Percentiles rank a stretch among this genome's conserved stretches.
phyloP scores from a whole-genome alignment of 92 coral and sea anemone genomes.

The Phymanthus crucifer region DNA sequence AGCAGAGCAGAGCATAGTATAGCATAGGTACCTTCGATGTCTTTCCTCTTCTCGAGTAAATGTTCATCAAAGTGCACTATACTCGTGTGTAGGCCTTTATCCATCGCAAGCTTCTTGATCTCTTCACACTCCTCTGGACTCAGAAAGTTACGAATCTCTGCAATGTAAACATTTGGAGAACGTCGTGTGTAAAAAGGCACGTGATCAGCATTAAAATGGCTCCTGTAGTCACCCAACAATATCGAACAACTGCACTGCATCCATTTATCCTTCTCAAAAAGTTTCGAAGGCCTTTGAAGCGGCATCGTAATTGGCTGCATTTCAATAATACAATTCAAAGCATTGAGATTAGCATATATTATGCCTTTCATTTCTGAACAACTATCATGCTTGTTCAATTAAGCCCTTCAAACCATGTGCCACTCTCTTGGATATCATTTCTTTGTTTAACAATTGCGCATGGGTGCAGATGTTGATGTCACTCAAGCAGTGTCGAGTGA shows the following conservation, averaged over 20 bases:
- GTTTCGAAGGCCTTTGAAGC: not conserved
- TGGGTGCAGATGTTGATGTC: too few species aligned
- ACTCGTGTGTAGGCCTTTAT: conserved; percentile 72
- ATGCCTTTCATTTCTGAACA: too few species aligned
- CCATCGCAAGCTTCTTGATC: conserved; percentile 68
- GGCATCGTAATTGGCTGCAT: too few species aligned
- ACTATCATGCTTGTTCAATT: too few species aligned
- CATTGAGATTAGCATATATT: too few species aligned
- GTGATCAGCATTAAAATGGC: not conserved
- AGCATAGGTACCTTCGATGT: conserved; percentile 50
- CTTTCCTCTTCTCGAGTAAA: conserved; percentile 36
- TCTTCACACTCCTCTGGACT: conserved; percentile 81
- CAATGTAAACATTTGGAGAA: not conserved
- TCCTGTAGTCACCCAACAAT: not conserved
- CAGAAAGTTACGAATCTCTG: conserved; percentile 90
- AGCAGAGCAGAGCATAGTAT: not conserved
- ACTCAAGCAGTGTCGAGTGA: too few species aligned
- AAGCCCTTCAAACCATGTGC: too few species aligned
- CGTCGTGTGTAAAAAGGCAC: not conserved
- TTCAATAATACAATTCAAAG: too few species aligned
- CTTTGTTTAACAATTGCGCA: too few species aligned
- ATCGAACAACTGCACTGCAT: not conserved
- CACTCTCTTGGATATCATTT: too few species aligned
- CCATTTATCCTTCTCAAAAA: not conserved
- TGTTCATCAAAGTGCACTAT: conserved; percentile 74